Percentiles rank a stretch among this genome's conserved stretches.
Evolutionary conservation across 53 echinoderm and acorn worm species (phyloP).

Genomic region (Hippasteria phrygiana): DNA sequence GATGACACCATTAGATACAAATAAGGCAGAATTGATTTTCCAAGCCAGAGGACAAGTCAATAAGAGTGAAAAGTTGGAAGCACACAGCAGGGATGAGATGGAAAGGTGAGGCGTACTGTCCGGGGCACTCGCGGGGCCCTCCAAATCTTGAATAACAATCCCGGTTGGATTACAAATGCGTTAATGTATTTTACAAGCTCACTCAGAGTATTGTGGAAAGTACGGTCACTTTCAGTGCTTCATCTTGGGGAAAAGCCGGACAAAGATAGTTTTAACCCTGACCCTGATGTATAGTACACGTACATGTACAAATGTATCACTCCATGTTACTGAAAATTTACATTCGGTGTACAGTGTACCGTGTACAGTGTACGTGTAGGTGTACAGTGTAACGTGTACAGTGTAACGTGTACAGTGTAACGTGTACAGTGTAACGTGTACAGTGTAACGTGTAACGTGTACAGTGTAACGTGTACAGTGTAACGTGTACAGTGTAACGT

Average conservation of each 20-base stretch:
- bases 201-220: not conserved
- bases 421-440: not conserved
- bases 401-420: not conserved
- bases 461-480: too few relatives aligned
- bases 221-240: too few relatives aligned
- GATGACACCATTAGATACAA: slow-evolving; percentile 47
- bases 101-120: slow-evolving; percentile 34
- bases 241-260: too few relatives aligned
- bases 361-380: not conserved
- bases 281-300: slow-evolving; percentile 4
- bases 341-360: too few relatives aligned
- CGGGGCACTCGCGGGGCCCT: not conserved
- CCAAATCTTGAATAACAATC: slow-evolving; percentile 5
- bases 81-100: not conserved
- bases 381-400: not conserved
- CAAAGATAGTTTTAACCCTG: too few relatives aligned
- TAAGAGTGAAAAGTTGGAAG: slow-evolving; percentile 24
- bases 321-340: not conserved
- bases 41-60: slow-evolving; percentile 35
- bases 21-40: slow-evolving; percentile 44
- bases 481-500: too few relatives aligned
- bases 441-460: not conserved
- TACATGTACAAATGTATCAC: not conserved
- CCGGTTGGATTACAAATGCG: not conserved
- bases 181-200: not conserved